Base-by-base conservation (phyloP, 92 coral and sea anemone species). In the Phenganax marumi region DNA sequence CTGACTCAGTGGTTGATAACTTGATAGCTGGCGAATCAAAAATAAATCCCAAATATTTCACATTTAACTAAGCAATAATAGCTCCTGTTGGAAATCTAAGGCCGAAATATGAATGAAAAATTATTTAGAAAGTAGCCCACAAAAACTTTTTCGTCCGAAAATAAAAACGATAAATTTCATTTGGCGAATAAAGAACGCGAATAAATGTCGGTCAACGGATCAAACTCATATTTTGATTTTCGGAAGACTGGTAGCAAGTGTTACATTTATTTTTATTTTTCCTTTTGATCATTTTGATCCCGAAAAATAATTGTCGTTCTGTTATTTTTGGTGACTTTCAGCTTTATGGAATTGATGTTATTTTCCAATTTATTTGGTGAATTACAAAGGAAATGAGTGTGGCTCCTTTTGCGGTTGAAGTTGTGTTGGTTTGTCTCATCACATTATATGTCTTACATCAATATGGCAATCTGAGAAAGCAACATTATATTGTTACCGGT, bases 391-490 rank as follows among this genome's bases (percentile, higher is more conserved):
- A 79, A 80, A 96, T 96, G 99, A 92, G 92, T 84, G 96, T 85
- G 83, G 97, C 92, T 63, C 97, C 99, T 68, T 93, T 96, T 65
- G 91, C 97, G 43, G 70, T 96, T 52, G 99, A 96, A 85, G 89
- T 96, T 86, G 89, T 96, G 55, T 75, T 91, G 39, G 97, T 95
- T 65, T 96, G 89, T 75, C 89, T 89, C 57, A 77, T 96, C 22
- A 96, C 99, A 11, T 54, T 96, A 39, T 91, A 91, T 79, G 90
- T 96, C 47, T 91, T 96, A 77, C 99, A 96, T 84, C 97, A 96
- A 76, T 96, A 87, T 81, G 99, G 99, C 8, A 92, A 96, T 70
- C 89, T 97, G 93, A 91, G 99, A 54, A 96, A 96, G 92, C 99
- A 96, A 75, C 99, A 96, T 72, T 83, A 88, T 75, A 84, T 96